Evolutionary conservation across 2,797 vertebrate genomes (phyloP).

Genomic region (Alfaro cultratus): DNA sequence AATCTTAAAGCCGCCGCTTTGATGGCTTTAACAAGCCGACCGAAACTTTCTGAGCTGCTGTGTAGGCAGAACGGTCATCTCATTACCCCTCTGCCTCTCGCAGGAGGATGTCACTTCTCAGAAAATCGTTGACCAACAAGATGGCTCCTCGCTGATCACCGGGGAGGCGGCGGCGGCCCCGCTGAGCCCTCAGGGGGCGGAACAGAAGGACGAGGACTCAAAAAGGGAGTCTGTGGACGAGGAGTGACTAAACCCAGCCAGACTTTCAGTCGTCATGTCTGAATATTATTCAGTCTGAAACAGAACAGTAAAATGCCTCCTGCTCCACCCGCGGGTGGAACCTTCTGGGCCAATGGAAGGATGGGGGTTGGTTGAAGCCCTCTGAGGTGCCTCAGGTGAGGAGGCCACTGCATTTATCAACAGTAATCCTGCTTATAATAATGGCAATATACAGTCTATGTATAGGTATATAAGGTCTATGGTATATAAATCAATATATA

Average conservation of each 20-base stretch:
- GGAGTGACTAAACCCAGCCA: constrained; percentile 73
- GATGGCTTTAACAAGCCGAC: constrained; percentile 6
- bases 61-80: not conserved
- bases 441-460: constrained; percentile 83
- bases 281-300: constrained; percentile 52
- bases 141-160: constrained; percentile 67
- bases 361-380: constrained; percentile 51
- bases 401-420: constrained; percentile 85
- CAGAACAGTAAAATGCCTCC: constrained; percentile 51
- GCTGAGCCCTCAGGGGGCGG: constrained; percentile 72
- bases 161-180: constrained; percentile 64
- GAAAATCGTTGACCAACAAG: constrained; percentile 78
- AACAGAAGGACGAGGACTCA: constrained; percentile 78
- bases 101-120: constrained; percentile 80
- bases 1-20: constrained; percentile 9
- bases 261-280: constrained; percentile 33
- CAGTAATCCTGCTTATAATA: constrained; percentile 87
- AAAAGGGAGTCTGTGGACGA: constrained; percentile 83
- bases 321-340: constrained; percentile 50
- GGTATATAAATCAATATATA: constrained; percentile 80
- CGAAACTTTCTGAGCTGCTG: not conserved
- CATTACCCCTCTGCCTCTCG: constrained; percentile 1
- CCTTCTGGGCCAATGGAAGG: constrained; percentile 43
- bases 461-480: constrained; percentile 71
- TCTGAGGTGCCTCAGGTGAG: constrained; percentile 75